Evolutionary conservation across 2,797 vertebrate species (phyloP).

Genomic region (Astyanax mexicanus): DNA sequence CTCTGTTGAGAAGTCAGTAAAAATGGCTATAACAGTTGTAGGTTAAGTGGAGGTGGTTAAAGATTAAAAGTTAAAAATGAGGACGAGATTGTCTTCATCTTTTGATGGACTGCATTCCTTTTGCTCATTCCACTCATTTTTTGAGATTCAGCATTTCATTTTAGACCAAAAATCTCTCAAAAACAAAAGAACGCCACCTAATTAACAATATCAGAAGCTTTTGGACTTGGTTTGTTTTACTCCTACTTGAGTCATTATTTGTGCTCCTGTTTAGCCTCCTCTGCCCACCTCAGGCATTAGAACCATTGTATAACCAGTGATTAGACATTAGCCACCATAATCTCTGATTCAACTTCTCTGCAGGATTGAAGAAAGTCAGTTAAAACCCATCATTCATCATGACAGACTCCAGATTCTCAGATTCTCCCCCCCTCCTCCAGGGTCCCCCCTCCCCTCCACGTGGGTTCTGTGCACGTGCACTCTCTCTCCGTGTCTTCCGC

Average conservation of each 20-base stretch:
- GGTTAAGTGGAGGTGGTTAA: no score
- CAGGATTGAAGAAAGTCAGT: neutral
- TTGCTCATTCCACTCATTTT: neutral
- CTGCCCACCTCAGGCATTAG: neutral
- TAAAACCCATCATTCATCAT: neutral
- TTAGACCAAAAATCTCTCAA: no score
- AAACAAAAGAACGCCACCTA: no score
- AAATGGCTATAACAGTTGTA: no score
- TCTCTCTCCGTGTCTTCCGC: constrained; percentile 72
- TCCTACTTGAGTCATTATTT: neutral
- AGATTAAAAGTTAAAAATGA: no score
- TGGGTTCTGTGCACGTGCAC: constrained; percentile 75
- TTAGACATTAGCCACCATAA: neutral
- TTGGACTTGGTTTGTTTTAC: no score
- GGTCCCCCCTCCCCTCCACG: constrained; percentile 65
- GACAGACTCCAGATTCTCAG: constrained; percentile 3
- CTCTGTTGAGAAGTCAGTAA: no score
- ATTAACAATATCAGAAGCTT: no score
- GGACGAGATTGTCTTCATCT: no score
- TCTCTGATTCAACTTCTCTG: neutral
- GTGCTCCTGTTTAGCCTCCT: neutral
- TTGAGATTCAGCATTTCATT: neutral
- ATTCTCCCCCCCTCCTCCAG: neutral
- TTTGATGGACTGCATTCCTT: no score
- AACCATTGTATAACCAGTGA: neutral